Percentiles rank a stretch among this genome's conserved stretches.
These are phyloP conservation scores for Lepetodrilus schrolli DNA, from an alignment of 2,888 invertebrate genomes.

Conservation along the genomic window DNA sequence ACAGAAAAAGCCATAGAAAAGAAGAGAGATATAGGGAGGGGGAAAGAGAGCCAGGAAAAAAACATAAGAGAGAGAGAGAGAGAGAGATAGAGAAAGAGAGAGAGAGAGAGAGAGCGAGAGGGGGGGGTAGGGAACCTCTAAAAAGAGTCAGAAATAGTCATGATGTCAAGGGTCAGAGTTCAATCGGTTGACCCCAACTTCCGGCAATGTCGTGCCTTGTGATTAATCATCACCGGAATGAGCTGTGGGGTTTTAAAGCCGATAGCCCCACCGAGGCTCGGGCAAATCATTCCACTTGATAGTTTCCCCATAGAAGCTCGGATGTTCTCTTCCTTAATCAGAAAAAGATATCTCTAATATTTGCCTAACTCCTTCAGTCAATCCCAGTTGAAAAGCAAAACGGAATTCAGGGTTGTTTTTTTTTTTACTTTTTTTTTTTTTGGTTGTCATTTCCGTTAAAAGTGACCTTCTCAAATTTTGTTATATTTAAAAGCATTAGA, in stretches of 20 bases:
- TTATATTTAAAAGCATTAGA: neutral
- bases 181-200: neutral
- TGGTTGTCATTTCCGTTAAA: neutral
- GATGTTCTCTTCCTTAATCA: slow-evolving; percentile 1
- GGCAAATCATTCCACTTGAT: neutral
- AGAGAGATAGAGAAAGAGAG: too few species aligned
- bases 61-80: too few species aligned
- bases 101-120: too few species aligned
- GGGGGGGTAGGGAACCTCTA: too few species aligned
- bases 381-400: slow-evolving; percentile 4
- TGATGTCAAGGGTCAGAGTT: neutral
- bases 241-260: slow-evolving; percentile 6
- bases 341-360: slow-evolving; percentile 25
- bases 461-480: neutral
- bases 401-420: too few species aligned
- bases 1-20: too few species aligned
- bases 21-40: too few species aligned
- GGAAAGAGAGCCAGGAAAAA: too few species aligned
- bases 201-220: slow-evolving; percentile 1
- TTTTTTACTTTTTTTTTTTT: neutral
- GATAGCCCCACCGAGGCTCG: neutral
- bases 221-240: neutral
- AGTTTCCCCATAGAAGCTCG: slow-evolving; percentile 5
- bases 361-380: neutral
- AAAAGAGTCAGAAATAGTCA: too few species aligned